phyloP scores from a whole-genome alignment of 2,888 invertebrate genomes.

The Rhopalosiphum nymphaeae region DNA sequence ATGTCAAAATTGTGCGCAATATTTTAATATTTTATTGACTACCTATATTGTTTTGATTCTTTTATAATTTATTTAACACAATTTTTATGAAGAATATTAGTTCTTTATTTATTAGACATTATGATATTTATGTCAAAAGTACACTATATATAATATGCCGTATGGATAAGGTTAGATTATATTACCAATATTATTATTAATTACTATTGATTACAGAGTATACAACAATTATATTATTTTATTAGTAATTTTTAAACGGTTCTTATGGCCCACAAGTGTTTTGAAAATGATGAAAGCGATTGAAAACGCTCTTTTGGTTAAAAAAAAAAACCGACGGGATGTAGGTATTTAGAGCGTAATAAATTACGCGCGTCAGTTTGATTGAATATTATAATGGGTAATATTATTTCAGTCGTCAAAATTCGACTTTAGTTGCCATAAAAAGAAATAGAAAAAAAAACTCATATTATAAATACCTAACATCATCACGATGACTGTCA shows the following conservation, averaged over 20 bases:
- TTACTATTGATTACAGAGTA: too few relatives aligned
- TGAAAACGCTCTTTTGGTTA: background rate
- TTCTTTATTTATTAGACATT: too few relatives aligned
- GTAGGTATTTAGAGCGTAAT: conserved; percentile 22
- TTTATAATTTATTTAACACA: too few relatives aligned
- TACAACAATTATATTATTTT: background rate
- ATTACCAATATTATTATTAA: too few relatives aligned
- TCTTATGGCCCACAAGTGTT: background rate
- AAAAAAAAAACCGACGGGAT: background rate
- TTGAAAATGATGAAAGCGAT: background rate
- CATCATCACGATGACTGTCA: conserved; percentile 45
- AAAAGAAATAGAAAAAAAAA: conserved; percentile 20
- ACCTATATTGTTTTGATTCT: too few relatives aligned
- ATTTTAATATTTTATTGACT: background rate
- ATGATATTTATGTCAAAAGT: too few relatives aligned
- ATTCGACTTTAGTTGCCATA: conserved; percentile 5
- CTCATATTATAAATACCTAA: background rate
- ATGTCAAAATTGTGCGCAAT: background rate
- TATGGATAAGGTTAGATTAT: too few relatives aligned
- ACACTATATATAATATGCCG: too few relatives aligned
- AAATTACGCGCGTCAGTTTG: conserved; percentile 3
- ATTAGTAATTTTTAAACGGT: background rate
- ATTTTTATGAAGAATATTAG: too few relatives aligned
- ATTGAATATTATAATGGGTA: conserved; percentile 6
- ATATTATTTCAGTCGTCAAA: conserved; percentile 20